Evolutionary conservation across 2,888 invertebrate genomes (phyloP).

Genomic region (Cosmia pyralina): DNA sequence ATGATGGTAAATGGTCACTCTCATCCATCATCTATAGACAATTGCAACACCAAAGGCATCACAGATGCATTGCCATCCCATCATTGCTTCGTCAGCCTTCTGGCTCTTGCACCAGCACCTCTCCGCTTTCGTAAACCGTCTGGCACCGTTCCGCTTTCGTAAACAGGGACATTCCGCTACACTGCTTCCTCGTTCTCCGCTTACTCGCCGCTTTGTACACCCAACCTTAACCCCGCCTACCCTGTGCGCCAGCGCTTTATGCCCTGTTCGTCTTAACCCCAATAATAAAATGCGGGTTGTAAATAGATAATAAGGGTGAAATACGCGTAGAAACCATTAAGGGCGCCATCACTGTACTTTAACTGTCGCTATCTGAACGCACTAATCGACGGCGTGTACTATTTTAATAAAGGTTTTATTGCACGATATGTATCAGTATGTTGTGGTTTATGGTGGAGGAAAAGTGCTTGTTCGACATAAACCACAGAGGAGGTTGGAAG

Average conservation of each 20-base stretch:
- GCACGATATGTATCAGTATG: constrained; percentile 61
- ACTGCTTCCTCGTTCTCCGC: no score
- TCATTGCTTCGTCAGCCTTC: no score
- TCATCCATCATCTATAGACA: not conserved
- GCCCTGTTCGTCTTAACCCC: constrained; percentile 86
- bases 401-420: constrained; percentile 83
- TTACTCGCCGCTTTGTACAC: not conserved
- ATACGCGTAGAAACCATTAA: constrained; percentile 86
- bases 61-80: not conserved
- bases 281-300: constrained; percentile 90
- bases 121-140: no score
- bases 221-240: constrained; percentile 76
- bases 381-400: constrained; percentile 82
- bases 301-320: constrained; percentile 89
- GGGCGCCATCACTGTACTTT: constrained; percentile 83
- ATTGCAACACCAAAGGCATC: not conserved
- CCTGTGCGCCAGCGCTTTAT: constrained; percentile 79
- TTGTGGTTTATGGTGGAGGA: constrained; percentile 51
- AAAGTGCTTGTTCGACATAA: constrained; percentile 28
- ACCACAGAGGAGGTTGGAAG: not conserved
- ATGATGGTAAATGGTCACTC: not conserved
- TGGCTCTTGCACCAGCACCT: no score
- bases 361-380: constrained; percentile 79
- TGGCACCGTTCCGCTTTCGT: not conserved
- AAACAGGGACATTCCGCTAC: not conserved